Conservation (phyloP, 1,140 invertebrate species). For the Drosophila varians region DNA sequence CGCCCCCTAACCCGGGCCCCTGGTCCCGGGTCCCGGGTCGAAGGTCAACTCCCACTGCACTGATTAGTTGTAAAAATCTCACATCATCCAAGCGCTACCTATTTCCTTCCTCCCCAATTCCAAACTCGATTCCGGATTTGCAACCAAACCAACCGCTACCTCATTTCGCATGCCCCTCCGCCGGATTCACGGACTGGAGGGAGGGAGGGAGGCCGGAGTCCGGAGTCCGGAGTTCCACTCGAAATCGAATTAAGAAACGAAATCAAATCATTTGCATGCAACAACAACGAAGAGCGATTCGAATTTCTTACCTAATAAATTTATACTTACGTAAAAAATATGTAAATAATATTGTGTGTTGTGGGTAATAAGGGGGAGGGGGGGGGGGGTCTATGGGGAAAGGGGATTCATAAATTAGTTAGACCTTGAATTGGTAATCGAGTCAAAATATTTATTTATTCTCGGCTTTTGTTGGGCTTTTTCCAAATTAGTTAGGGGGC, state of each 20-base stretch:
- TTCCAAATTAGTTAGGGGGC: no score
- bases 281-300: conserved; percentile 17
- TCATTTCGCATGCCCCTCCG: conserved; percentile 46
- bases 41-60: conserved; percentile 46
- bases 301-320: conserved; percentile 75
- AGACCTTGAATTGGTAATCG: neutral
- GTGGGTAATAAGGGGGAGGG: neutral
- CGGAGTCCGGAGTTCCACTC: neutral
- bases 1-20: neutral
- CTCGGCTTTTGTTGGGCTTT: neutral
- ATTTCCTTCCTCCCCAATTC: conserved; percentile 5
- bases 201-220: no score
- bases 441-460: neutral
- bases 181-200: neutral
- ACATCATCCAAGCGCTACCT: conserved; percentile 33
- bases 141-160: conserved; percentile 3
- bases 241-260: conserved; percentile 13
- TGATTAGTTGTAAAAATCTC: conserved; percentile 73
- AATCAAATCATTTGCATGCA: conserved; percentile 56
- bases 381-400: neutral
- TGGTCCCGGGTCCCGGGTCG: neutral
- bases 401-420: neutral
- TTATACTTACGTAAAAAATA: conserved; percentile 55
- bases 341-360: conserved; percentile 63
- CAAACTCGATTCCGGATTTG: neutral